These are phyloP conservation scores for Drosophila watanabei DNA, from an alignment of 1,140 invertebrate genomes.

Conservation along the genomic window DNA sequence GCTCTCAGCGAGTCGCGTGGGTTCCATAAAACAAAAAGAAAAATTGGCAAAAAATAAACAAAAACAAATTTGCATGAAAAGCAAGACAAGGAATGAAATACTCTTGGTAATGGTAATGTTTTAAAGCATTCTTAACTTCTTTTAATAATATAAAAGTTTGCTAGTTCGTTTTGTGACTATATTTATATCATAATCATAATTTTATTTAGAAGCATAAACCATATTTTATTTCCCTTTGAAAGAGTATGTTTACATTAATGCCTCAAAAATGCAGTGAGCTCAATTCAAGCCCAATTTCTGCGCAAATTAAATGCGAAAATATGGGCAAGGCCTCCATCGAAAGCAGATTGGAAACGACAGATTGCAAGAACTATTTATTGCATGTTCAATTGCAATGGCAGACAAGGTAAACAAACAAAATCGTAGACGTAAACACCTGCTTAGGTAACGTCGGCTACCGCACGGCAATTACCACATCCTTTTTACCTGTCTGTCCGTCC, in stretches of 20 bases:
- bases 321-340: conserved; percentile 20
- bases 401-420: conserved; percentile 48
- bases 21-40: conserved; percentile 19
- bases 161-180: not conserved
- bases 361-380: conserved; percentile 43
- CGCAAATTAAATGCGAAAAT: conserved; percentile 29
- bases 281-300: conserved; percentile 3
- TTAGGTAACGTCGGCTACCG: conserved; percentile 46
- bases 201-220: not conserved
- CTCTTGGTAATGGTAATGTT: not conserved
- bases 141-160: not conserved
- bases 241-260: no score
- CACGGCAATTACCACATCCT: conserved; percentile 50
- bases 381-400: conserved; percentile 27
- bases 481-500: conserved; percentile 4
- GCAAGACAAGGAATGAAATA: conserved; percentile 1
- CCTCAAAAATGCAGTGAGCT: conserved; percentile 13
- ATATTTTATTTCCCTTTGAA: not conserved
- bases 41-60: conserved; percentile 13
- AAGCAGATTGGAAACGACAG: conserved; percentile 22
- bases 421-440: conserved; percentile 51
- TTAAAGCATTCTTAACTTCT: not conserved
- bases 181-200: not conserved
- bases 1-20: conserved; percentile 38
- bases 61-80: not conserved